Conservation (phyloP, 2,113 vertebrate species). For the Larimichthys polyactis region DNA sequence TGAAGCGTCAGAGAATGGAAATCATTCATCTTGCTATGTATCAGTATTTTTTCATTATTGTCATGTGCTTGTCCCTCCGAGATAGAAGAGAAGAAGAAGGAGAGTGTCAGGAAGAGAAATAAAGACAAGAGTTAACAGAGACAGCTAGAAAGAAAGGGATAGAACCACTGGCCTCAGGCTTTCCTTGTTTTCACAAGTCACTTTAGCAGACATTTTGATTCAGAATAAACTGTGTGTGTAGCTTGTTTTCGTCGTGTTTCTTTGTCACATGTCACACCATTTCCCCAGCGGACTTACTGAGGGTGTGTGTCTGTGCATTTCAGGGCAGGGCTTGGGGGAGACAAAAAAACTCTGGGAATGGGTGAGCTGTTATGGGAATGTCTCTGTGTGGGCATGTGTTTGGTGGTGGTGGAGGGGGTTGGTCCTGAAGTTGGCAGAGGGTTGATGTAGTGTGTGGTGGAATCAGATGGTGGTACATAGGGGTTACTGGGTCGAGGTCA, state of each 20-base stretch:
- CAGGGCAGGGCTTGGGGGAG: background rate
- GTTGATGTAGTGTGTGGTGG: conserved; percentile 18
- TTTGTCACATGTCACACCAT: conserved; percentile 41
- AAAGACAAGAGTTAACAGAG: conserved; percentile 12
- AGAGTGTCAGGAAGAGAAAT: conserved; percentile 6
- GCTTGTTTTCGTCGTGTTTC: conserved; percentile 31
- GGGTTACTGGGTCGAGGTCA: conserved; percentile 49
- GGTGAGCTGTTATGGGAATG: conserved; percentile 30
- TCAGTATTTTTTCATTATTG: background rate
- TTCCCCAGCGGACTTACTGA: background rate
- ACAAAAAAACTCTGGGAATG: conserved; percentile 11
- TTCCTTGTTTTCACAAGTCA: conserved; percentile 6
- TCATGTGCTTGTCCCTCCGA: background rate
- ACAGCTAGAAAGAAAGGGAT: background rate
- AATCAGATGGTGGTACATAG: conserved; percentile 48
- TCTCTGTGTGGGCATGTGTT: conserved; percentile 5
- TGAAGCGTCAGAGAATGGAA: background rate
- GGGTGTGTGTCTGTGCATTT: conserved; percentile 1
- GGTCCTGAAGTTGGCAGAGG: conserved; percentile 20
- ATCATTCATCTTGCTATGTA: background rate
- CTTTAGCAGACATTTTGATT: conserved; percentile 6
- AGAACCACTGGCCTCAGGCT: conserved; percentile 1
- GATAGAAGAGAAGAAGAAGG: background rate
- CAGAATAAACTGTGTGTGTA: background rate
- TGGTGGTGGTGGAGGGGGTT: conserved; percentile 23